Evolutionary conservation across 2,888 invertebrate species (phyloP).

Genomic region (Cinara cedri): DNA sequence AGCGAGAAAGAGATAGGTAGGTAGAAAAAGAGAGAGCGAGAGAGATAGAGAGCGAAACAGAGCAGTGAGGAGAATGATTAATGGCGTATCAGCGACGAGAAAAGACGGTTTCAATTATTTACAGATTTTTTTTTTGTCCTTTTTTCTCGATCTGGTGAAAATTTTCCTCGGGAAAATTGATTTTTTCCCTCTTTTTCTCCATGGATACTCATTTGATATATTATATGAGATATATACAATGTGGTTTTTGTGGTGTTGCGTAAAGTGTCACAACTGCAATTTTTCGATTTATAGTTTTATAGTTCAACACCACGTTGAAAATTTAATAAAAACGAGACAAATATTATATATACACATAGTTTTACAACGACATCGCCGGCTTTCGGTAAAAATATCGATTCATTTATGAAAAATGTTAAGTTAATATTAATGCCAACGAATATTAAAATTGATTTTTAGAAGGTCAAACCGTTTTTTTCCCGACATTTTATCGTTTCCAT

Average conservation of each 20-base stretch:
- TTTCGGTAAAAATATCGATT: no score
- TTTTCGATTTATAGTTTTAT: slow-evolving; percentile 14
- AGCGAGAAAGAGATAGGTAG: background rate
- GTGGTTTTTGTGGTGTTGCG: slow-evolving; percentile 17
- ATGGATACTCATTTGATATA: slow-evolving; percentile 29
- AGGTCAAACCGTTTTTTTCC: no score
- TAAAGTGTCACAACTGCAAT: background rate
- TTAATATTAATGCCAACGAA: background rate
- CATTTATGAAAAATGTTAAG: background rate
- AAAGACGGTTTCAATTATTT: slow-evolving; percentile 49
- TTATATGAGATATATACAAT: slow-evolving; percentile 23
- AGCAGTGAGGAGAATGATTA: slow-evolving; percentile 9
- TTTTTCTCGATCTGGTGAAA: background rate
- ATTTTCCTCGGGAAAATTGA: slow-evolving; percentile 17
- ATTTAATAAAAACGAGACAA: no score
- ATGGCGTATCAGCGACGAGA: slow-evolving; percentile 16
- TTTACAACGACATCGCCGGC: no score
- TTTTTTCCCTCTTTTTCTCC: background rate
- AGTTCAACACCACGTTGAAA: no score
- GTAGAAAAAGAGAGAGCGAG: background rate
- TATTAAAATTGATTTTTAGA: background rate
- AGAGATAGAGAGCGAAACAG: no score
- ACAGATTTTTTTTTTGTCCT: slow-evolving; percentile 3
- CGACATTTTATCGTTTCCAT: no score
- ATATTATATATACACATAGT: no score